Evolutionary conservation across 2,113 vertebrate species (phyloP).

Genomic region (Hiodon alosoides): DNA sequence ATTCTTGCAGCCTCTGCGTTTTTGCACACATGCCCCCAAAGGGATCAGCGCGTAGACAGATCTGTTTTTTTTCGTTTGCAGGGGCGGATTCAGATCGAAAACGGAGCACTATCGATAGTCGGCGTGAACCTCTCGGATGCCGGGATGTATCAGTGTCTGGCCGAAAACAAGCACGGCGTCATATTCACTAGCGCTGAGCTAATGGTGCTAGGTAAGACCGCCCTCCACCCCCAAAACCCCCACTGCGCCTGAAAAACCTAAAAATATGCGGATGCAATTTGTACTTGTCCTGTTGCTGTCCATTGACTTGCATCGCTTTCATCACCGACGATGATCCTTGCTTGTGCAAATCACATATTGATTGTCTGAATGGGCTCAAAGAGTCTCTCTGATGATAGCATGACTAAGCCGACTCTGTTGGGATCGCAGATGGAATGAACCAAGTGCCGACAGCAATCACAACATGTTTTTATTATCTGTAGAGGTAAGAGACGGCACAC

Average conservation of each 20-base stretch:
- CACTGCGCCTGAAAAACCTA: neutral
- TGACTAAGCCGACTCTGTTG: constrained; percentile 33
- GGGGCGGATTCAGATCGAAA: constrained; percentile 86
- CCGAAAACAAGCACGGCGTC: constrained; percentile 92
- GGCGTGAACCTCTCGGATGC: constrained; percentile 82
- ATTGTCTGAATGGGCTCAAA: constrained; percentile 33
- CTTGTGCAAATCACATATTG: constrained; percentile 47
- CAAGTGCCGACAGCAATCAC: neutral
- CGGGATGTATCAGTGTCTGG: constrained; percentile 93
- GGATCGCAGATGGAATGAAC: constrained; percentile 30
- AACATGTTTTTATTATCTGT: neutral
- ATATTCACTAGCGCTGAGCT: constrained; percentile 85
- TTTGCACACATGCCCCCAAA: neutral
- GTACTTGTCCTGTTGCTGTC: constrained; percentile 27
- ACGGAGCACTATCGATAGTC: constrained; percentile 80
- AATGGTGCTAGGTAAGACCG: constrained; percentile 82
- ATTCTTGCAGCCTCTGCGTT: no score
- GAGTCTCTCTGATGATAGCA: constrained; percentile 29
- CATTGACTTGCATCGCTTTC: no score
- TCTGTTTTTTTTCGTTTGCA: constrained; percentile 59
- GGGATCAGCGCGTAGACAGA: neutral
- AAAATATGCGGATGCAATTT: constrained; percentile 19
- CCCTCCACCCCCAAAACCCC: constrained; percentile 7
- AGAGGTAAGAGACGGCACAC: no score
- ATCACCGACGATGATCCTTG: constrained; percentile 25